These are phyloP conservation scores for Spongilla lacustris DNA, from an alignment of 37 sponge, comb jelly and placozoan genomes.

Conservation along the genomic window DNA sequence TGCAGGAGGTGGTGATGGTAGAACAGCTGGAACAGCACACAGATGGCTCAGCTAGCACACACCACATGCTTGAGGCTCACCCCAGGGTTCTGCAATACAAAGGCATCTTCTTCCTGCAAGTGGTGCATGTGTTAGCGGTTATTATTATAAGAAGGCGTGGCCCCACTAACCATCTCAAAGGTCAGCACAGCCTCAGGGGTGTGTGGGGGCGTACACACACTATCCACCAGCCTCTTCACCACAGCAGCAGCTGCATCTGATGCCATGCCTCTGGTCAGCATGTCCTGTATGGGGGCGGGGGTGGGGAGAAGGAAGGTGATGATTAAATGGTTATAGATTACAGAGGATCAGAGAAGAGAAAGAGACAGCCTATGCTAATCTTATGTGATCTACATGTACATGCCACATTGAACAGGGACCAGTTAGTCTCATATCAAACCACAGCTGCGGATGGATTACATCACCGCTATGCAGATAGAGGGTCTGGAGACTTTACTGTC, in stretches of 20 bases:
- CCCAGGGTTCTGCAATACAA: constrained; percentile 41
- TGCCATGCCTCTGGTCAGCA: constrained; percentile 59
- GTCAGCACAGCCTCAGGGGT: constrained; percentile 25
- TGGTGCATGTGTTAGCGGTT: neutral
- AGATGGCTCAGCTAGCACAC: neutral
- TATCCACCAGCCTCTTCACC: constrained; percentile 49
- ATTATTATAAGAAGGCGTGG: neutral
- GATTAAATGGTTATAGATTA: too few relatives aligned
- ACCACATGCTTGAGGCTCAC: constrained; percentile 22
- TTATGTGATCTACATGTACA: too few relatives aligned
- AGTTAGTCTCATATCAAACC: too few relatives aligned
- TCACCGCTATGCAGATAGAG: too few relatives aligned
- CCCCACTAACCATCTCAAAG: constrained; percentile 16
- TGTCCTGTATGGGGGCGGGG: constrained; percentile 33
- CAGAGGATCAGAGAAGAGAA: neutral
- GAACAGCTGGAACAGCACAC: constrained; percentile 37
- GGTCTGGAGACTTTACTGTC: too few relatives aligned
- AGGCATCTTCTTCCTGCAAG: constrained; percentile 69
- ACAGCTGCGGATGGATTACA: too few relatives aligned
- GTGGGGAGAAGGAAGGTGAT: neutral
- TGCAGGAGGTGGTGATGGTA: constrained; percentile 52
- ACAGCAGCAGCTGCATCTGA: constrained; percentile 43
- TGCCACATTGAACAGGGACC: too few relatives aligned
- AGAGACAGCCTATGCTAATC: too few relatives aligned
- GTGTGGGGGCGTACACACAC: constrained; percentile 71